These are phyloP conservation scores for Danio choprae DNA, from an alignment of 2,797 vertebrate genomes.

Conservation along the genomic window DNA sequence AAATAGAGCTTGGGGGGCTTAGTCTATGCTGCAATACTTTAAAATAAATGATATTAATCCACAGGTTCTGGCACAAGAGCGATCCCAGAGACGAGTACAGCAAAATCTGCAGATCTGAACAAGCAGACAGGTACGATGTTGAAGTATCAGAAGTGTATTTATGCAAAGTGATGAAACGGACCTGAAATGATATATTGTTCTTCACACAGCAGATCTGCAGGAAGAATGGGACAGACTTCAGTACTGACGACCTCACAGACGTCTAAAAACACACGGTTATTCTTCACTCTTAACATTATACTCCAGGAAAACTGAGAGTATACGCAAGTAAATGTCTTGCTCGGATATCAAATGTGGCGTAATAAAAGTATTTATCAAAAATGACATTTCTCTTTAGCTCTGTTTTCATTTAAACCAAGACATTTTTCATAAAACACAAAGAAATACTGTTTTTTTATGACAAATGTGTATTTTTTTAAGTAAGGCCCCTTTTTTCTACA, in stretches of 20 bases:
- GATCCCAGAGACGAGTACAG: slow-evolving; percentile 62
- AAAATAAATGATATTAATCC: slow-evolving; percentile 49
- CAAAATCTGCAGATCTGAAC: slow-evolving; percentile 64
- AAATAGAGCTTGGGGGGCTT: slow-evolving; percentile 13
- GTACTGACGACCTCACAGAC: slow-evolving; percentile 59
- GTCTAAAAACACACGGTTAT: not conserved
- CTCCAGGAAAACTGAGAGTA: not conserved
- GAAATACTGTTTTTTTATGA: slow-evolving; percentile 20
- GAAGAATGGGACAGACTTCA: slow-evolving; percentile 74
- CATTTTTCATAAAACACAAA: not conserved
- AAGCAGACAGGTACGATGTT: slow-evolving; percentile 66
- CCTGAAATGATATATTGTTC: slow-evolving; percentile 24
- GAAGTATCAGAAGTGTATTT: slow-evolving; percentile 1
- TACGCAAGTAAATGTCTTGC: slow-evolving; percentile 14
- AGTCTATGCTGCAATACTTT: not conserved
- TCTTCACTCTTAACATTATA: not conserved
- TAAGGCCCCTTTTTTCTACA: slow-evolving; percentile 16
- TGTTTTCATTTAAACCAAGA: not conserved
- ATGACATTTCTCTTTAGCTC: not conserved
- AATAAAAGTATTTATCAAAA: slow-evolving; percentile 38
- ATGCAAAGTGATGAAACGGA: slow-evolving; percentile 11
- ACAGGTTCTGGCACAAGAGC: slow-evolving; percentile 68
- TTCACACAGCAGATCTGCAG: slow-evolving; percentile 73
- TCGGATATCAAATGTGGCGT: slow-evolving; percentile 12
- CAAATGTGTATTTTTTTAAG: slow-evolving; percentile 22